These are phyloP conservation scores for Ptychobarbus kaznakovi DNA, from an alignment of 2,797 vertebrate genomes.

Conservation along the genomic window DNA sequence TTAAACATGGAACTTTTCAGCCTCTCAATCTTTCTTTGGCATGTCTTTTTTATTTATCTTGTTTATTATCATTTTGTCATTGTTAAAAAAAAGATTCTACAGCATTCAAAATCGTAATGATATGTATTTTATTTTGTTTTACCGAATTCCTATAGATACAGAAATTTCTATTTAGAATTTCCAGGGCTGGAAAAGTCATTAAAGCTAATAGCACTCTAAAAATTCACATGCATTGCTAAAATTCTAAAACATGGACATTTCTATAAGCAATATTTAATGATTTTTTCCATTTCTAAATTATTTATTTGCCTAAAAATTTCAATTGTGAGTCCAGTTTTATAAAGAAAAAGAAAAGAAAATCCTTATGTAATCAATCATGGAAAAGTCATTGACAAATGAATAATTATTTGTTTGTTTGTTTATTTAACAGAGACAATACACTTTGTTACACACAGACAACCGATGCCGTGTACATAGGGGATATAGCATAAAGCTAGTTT, in stretches of 20 bases:
- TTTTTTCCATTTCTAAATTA: neutral
- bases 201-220: neutral
- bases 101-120: neutral
- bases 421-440: too few species aligned
- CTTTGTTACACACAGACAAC: too few species aligned
- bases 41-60: conserved; percentile 16
- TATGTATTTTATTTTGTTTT: neutral
- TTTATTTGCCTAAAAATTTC: neutral
- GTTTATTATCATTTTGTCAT: neutral
- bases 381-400: neutral
- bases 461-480: too few species aligned
- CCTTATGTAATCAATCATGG: neutral
- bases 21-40: conserved; percentile 20
- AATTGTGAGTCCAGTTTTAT: neutral
- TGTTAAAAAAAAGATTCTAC: neutral
- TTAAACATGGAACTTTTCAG: conserved; percentile 42
- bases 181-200: neutral
- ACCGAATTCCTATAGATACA: neutral
- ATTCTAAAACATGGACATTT: neutral
- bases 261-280: neutral
- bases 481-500: too few species aligned
- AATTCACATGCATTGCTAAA: neutral
- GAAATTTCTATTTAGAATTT: neutral
- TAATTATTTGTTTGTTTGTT: too few species aligned
- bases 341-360: neutral